Base-by-base conservation (phyloP, 2,797 vertebrate species). In the Arctocebus calabarensis region DNA sequence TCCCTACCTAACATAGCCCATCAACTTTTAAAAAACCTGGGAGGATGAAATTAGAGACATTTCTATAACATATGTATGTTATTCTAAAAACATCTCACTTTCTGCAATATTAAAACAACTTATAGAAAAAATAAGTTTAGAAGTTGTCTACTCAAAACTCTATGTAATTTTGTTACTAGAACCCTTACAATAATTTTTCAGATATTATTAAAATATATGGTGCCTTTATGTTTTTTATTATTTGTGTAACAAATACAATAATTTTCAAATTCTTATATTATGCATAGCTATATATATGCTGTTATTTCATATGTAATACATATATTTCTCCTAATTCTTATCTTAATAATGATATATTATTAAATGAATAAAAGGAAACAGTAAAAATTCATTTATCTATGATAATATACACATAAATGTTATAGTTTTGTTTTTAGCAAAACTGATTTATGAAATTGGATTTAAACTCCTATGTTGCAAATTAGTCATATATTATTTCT, bases 1-100 rank as follows among this genome's bases (percentile, higher is more conserved):
- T 13, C 7, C 75, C 71, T 95, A 86, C 19, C 40, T 91, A 84
- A 91, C 88, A 40, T 81, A 62, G 73, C 73, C 68, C 29, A 55
- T 22, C 55, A 37, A 16, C 55, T 77, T 94, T 90, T 90, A 84
- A 3, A 91, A 55, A 86, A 91, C 11, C 43, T 48, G 57, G 27
- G 94, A 94, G 14, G 19, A 32, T 43, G 43, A 45, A 20, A 55
- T 73, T 85, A 89, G 57, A 79, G 27, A 25, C 25, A 79, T 79
- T 78, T 85, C 22, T 88, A 45, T 8, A 68, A 20, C 66, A 86
- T 34, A 16, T 77, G n/a, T 55, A 57, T 81, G 19, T 40, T 5
- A 84, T 79, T 73, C 14, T 52, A 70, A 82, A 94, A 94, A 40
- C 84, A 73, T 23, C 40, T 66, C 62, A n/a, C 27, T 52, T 82